Evolutionary conservation across 2,797 vertebrate genomes (phyloP).

Genomic region (Eleutherodactylus coqui): DNA sequence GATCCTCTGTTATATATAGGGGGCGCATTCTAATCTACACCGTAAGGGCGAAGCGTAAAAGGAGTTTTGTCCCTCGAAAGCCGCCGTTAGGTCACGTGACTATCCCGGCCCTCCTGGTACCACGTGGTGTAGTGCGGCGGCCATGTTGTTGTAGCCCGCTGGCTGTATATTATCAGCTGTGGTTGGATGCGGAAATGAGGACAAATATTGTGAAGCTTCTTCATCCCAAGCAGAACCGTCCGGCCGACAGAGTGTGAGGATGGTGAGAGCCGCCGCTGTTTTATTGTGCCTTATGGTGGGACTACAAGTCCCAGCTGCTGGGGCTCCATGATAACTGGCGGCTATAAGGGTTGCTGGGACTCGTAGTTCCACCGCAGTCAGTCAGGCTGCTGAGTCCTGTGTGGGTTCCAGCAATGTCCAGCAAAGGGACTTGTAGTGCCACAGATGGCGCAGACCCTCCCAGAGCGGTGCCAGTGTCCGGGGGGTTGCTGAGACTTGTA

Average conservation of each 20-base stretch:
- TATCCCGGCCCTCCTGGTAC: not conserved
- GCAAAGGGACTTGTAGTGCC: too few species aligned
- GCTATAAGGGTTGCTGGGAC: not conserved
- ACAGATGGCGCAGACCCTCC: too few species aligned
- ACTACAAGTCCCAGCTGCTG: slow-evolving; percentile 8
- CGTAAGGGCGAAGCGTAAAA: not conserved
- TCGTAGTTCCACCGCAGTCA: not conserved
- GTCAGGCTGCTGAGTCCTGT: too few species aligned
- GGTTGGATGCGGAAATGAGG: not conserved
- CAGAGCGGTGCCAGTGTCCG: too few species aligned
- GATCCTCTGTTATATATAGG: too few species aligned
- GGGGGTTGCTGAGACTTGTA: not conserved
- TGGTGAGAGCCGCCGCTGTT: not conserved
- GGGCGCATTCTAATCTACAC: not conserved
- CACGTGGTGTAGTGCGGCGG: slow-evolving; percentile 2
- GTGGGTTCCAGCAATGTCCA: too few species aligned
- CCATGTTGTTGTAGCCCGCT: slow-evolving; percentile 18
- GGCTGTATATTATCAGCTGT: not conserved
- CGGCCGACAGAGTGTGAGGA: not conserved
- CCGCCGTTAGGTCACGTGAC: not conserved
- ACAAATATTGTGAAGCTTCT: not conserved
- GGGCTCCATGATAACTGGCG: too few species aligned
- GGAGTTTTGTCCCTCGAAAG: not conserved
- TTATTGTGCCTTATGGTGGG: not conserved
- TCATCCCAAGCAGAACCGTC: too few species aligned